Evolutionary conservation across 2,113 vertebrate species (phyloP).

Genomic region (Cavia porcellus): DNA sequence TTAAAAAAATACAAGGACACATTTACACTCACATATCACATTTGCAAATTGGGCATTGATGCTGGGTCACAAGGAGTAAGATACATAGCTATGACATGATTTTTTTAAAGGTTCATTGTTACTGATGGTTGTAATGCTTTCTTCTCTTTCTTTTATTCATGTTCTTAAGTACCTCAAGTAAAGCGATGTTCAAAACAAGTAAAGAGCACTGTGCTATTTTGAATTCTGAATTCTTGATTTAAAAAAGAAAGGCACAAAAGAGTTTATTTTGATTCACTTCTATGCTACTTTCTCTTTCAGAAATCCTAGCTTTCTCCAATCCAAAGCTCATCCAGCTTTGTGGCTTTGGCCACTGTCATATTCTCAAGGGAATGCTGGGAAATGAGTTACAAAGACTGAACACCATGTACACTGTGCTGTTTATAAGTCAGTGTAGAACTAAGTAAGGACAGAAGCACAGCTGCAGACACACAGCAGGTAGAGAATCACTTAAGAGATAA

Average conservation of each 20-base stretch:
- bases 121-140: background rate
- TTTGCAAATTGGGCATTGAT: background rate
- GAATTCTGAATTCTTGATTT: background rate
- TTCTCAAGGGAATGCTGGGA: conserved; percentile 52
- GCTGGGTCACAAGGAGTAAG: background rate
- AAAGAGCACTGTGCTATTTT: background rate
- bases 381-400: conserved; percentile 52
- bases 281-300: background rate
- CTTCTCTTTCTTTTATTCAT: background rate
- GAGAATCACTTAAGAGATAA: conserved; percentile 69
- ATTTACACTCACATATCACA: background rate
- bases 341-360: background rate
- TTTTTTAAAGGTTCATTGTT: background rate
- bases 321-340: background rate
- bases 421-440: conserved; percentile 55
- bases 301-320: background rate
- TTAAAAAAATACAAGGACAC: background rate
- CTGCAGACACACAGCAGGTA: conserved; percentile 68
- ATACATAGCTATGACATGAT: background rate
- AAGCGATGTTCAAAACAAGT: background rate
- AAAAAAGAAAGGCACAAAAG: background rate
- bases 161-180: background rate
- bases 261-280: conserved; percentile 22
- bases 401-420: conserved; percentile 22
- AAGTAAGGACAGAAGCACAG: conserved; percentile 64